Conservation (phyloP, 2,888 invertebrate genomes). For the Scotopteryx bipunctaria region DNA sequence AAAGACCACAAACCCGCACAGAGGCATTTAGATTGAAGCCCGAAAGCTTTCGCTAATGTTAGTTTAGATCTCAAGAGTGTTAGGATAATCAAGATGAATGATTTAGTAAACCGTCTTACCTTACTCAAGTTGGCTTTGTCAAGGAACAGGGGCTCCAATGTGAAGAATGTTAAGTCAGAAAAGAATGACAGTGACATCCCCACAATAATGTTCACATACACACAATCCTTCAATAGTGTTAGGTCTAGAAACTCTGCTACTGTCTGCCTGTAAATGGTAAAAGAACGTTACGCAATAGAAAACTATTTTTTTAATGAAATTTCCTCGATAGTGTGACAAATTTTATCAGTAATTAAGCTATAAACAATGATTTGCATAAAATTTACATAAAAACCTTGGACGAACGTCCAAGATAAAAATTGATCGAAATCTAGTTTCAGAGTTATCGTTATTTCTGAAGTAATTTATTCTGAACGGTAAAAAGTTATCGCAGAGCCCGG, state of each 20-base stretch:
- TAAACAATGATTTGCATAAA: constrained; percentile 6
- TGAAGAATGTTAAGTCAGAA: constrained; percentile 88
- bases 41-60: background rate
- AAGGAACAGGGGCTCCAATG: constrained; percentile 86
- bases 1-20: background rate
- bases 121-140: constrained; percentile 78
- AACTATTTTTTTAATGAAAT: no score
- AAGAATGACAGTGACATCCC: constrained; percentile 87
- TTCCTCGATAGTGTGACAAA: no score
- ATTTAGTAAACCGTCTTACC: constrained; percentile 47
- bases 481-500: constrained; percentile 11
- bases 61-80: background rate
- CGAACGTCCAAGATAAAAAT: no score
- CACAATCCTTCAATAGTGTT: constrained; percentile 84
- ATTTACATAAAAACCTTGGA: constrained; percentile 8
- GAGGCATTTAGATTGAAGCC: background rate
- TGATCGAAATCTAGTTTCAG: background rate
- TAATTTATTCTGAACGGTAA: constrained; percentile 21
- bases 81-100: background rate
- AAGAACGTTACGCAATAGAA: background rate
- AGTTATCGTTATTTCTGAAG: background rate
- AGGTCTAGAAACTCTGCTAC: constrained; percentile 85
- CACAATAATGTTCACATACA: constrained; percentile 87
- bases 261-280: constrained; percentile 66
- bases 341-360: no score